These are phyloP conservation scores for Galago senegalensis DNA, from an alignment of 2,797 vertebrate genomes.

Conservation along the genomic window DNA sequence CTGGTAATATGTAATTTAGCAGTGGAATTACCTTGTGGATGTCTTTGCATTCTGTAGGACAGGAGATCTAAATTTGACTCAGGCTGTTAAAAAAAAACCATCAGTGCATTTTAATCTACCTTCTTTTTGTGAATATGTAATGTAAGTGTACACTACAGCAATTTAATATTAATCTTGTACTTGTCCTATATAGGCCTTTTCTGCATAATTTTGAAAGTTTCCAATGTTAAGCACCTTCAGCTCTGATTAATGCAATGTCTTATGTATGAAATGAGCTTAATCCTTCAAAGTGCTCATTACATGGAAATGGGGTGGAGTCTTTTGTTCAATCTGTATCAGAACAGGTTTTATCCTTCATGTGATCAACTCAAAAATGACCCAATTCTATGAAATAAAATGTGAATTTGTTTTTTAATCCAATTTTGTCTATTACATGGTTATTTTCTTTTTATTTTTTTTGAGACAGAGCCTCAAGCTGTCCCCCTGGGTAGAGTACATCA, in stretches of 20 bases:
- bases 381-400: constrained; percentile 70
- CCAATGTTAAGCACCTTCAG: not conserved
- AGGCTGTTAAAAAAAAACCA: not conserved
- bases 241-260: not conserved
- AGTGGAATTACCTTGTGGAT: not conserved
- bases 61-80: not conserved
- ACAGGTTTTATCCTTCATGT: not conserved
- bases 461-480: no score
- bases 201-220: constrained; percentile 45
- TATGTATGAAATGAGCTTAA: not conserved
- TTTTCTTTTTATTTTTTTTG: not conserved
- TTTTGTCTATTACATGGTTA: not conserved
- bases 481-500: no score
- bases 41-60: not conserved
- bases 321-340: constrained; percentile 16
- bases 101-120: constrained; percentile 4
- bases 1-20: not conserved
- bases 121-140: constrained; percentile 44
- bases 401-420: constrained; percentile 54
- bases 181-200: constrained; percentile 45
- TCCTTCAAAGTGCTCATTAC: not conserved
- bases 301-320: no score
- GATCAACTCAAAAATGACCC: constrained; percentile 36
- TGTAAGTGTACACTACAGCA: constrained; percentile 58
- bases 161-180: constrained; percentile 50